A percentile compares a stretch with the other conserved stretches of the same genome.
Conservation (phyloP, 2,888 invertebrate genomes). For the Hetaerina titia region DNA sequence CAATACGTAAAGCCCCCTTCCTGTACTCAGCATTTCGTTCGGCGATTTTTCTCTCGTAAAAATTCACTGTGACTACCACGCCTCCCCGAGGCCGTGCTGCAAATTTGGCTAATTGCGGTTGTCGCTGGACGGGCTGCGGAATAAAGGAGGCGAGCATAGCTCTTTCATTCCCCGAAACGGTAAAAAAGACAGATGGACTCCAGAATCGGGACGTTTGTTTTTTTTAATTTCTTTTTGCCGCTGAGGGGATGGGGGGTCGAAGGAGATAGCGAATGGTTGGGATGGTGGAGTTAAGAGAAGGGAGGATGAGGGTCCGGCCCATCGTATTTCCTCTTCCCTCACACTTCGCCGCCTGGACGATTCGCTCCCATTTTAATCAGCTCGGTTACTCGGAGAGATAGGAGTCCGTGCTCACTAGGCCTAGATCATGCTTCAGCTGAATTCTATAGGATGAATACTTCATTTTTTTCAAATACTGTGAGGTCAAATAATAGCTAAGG, state of each 20-base stretch:
- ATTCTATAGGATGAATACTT: neutral
- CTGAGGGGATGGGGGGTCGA: neutral
- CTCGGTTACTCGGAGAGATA: neutral
- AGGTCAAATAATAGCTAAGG: too few species aligned
- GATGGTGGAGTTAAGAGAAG: neutral
- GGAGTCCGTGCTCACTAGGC: too few species aligned
- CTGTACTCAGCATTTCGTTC: neutral
- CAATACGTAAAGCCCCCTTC: neutral
- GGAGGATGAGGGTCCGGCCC: neutral
- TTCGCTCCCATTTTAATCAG: neutral
- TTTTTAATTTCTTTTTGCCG: neutral
- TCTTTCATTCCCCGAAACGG: conserved; percentile 25
- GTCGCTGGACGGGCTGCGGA: conserved; percentile 16
- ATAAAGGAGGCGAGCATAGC: neutral
- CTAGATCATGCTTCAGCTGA: neutral
- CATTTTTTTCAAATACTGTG: neutral
- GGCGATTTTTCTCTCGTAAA: neutral
- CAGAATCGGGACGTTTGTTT: neutral
- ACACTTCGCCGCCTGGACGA: neutral
- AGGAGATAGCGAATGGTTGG: neutral
- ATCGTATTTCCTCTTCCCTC: neutral
- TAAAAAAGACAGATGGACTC: neutral
- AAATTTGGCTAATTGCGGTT: conserved; percentile 63
- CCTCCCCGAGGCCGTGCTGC: neutral
- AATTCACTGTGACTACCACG: neutral